Percentiles rank a stretch among this genome's conserved stretches.
phyloP scores from a whole-genome alignment of 1,140 invertebrate species.

The Drosophila virilis region DNA sequence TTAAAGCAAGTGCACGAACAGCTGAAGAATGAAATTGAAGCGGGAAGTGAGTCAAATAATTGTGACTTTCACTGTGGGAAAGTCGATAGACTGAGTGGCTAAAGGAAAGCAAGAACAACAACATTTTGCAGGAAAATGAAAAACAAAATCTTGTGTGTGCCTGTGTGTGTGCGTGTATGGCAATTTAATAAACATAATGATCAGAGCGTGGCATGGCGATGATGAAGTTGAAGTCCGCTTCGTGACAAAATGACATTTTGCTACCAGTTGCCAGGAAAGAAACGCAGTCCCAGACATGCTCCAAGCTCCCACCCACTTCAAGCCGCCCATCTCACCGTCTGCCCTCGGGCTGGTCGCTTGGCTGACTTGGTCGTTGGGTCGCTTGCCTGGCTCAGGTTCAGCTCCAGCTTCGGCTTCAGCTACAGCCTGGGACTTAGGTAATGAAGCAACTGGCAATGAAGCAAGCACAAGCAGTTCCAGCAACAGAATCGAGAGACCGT shows the following conservation, averaged over 20 bases:
- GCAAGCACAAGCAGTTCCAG: conserved; percentile 37
- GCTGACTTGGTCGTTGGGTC: conserved; percentile 40
- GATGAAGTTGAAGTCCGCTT: conserved; percentile 55
- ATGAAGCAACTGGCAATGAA: conserved; percentile 68
- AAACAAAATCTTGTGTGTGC: conserved; percentile 23
- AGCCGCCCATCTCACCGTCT: neutral
- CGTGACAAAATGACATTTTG: conserved; percentile 81
- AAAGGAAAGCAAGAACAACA: conserved; percentile 33
- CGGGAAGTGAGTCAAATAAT: conserved; percentile 26
- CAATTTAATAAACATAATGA: conserved; percentile 77
- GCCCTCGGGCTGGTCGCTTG: conserved; percentile 18
- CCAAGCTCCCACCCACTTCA: conserved; percentile 7
- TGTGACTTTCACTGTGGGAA: conserved; percentile 26
- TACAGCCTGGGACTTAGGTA: conserved; percentile 46
- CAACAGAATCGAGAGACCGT: conserved; percentile 13
- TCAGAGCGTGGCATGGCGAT: conserved; percentile 46
- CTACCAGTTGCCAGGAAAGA: conserved; percentile 35
- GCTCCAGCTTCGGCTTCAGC: conserved; percentile 4
- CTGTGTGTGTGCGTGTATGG: conserved; percentile 37
- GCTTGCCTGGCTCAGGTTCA: conserved; percentile 41
- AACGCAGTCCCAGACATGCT: conserved; percentile 28
- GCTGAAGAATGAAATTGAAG: conserved; percentile 16
- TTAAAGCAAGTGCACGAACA: neutral
- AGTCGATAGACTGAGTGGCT: conserved; percentile 1
- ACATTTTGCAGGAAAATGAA: conserved; percentile 44